Evolutionary conservation across 2,113 vertebrate species (phyloP).

Genomic region (Manacus vitellinus): DNA sequence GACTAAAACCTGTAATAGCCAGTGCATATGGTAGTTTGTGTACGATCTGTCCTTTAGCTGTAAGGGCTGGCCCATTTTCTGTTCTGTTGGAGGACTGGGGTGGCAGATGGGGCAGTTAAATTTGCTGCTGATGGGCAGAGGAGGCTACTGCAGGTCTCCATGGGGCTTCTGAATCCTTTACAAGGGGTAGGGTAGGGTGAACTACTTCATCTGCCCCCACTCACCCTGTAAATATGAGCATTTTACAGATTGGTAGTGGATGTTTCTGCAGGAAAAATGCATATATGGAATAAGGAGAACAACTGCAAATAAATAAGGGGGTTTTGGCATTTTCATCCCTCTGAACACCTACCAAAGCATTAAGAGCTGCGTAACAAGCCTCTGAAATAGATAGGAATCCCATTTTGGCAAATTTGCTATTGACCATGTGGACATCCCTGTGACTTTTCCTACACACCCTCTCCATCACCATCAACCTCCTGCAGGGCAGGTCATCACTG

Average conservation of each 20-base stretch:
- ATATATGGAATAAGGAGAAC: background rate
- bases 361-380: background rate
- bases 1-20: background rate
- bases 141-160: background rate
- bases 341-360: background rate
- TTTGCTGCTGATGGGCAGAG: background rate
- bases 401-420: conserved; percentile 8
- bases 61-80: background rate
- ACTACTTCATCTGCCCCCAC: background rate
- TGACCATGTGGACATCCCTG: background rate
- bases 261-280: background rate
- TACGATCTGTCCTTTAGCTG: background rate
- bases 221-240: background rate
- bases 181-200: background rate
- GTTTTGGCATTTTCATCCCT: background rate
- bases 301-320: background rate
- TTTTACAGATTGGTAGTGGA: background rate
- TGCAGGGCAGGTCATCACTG: background rate
- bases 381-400: background rate
- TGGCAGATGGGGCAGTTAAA: conserved; percentile 44
- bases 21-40: background rate
- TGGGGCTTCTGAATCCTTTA: background rate
- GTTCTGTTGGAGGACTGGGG: background rate
- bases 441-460: background rate
- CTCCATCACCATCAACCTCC: conserved; percentile 5